Percentiles rank a stretch among this genome's conserved stretches.
Conservation (phyloP, 2,113 vertebrate genomes). For the Archilochus colubris region DNA sequence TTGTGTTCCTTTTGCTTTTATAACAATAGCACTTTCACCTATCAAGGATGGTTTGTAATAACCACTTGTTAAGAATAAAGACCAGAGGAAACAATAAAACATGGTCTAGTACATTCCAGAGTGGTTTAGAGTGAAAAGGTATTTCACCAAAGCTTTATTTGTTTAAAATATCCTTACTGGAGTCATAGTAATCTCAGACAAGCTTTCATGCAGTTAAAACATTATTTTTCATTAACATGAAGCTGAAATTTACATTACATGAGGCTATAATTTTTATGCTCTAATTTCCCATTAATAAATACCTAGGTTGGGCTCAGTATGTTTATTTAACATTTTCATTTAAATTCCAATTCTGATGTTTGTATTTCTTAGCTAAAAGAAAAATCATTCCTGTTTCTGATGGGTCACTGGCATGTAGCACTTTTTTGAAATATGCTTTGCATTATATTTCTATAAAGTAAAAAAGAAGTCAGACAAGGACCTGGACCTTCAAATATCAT, state of each 20-base stretch:
- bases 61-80: not conserved
- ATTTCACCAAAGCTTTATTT: not conserved
- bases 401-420: not conserved
- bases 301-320: not conserved
- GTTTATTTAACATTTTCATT: constrained; percentile 2
- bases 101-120: not conserved
- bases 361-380: constrained; percentile 11
- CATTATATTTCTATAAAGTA: not conserved
- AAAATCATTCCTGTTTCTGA: not conserved
- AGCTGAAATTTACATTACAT: constrained; percentile 26
- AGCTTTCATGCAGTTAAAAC: not conserved
- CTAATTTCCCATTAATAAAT: constrained; percentile 35
- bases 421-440: not conserved
- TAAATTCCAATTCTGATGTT: constrained; percentile 19
- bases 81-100: not conserved
- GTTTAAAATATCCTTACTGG: not conserved
- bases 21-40: not conserved
- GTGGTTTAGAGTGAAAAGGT: not conserved
- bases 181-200: not conserved
- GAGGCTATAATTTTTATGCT: constrained; percentile 8
- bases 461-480: not conserved
- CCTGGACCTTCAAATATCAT: not conserved
- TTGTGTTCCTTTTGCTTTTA: not conserved
- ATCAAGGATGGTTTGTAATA: not conserved
- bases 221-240: constrained; percentile 3